These are phyloP conservation scores for Latrodectus geometricus DNA, from an alignment of 1,140 invertebrate genomes.

Conservation along the genomic window DNA sequence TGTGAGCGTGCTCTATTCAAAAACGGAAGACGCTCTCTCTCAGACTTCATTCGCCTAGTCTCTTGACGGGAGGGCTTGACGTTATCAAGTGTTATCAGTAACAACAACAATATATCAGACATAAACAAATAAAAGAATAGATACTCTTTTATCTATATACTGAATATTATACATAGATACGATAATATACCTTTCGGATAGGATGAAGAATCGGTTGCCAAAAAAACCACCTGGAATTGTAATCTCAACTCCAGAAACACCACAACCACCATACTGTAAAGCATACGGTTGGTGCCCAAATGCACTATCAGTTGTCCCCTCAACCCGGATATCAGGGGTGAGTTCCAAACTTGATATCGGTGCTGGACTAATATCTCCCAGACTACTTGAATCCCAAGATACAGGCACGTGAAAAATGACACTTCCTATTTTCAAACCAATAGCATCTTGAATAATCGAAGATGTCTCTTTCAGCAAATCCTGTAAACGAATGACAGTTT, in stretches of 20 bases:
- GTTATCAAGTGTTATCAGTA: no score
- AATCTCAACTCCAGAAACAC: neutral
- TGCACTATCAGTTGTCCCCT: neutral
- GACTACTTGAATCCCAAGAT: neutral
- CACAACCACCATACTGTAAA: conserved; percentile 28
- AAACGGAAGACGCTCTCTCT: no score
- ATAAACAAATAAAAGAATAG: no score
- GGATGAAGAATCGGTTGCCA: neutral
- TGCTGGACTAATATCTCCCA: neutral
- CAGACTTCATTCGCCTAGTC: no score
- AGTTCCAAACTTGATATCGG: neutral
- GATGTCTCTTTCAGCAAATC: conserved; percentile 1
- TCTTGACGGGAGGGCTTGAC: no score
- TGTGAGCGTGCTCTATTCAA: no score
- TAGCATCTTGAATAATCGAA: neutral
- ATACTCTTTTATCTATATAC: no score
- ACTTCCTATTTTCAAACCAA: conserved; percentile 8
- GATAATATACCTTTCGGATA: conserved; percentile 26
- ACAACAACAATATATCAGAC: no score
- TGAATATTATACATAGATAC: no score
- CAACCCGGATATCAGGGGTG: conserved; percentile 15
- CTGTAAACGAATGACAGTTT: neutral
- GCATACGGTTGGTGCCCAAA: conserved; percentile 8
- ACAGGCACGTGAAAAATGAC: conserved; percentile 6
- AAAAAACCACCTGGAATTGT: neutral